Conservation (phyloP, 2,888 invertebrate species). For the Colletes collaris region DNA sequence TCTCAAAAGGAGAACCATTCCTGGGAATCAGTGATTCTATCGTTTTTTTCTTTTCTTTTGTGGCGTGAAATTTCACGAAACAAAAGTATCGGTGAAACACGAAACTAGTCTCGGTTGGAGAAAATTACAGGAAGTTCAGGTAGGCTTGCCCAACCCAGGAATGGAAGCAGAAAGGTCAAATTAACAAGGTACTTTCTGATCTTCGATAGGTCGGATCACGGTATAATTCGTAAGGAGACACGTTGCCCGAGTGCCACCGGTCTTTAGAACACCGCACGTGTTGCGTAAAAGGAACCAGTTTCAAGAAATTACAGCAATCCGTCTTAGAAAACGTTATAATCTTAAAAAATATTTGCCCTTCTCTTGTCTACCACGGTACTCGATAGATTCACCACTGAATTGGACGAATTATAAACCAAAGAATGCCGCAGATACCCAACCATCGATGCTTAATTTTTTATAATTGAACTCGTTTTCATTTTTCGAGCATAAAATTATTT, state of each 20-base stretch:
- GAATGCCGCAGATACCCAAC: too few relatives aligned
- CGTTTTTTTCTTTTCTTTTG: not conserved
- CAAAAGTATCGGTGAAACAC: constrained; percentile 25
- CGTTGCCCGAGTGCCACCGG: constrained; percentile 65
- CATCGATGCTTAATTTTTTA: not conserved
- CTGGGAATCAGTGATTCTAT: not conserved
- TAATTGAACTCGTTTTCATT: too few relatives aligned
- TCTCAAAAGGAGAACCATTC: not conserved
- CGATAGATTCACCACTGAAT: not conserved
- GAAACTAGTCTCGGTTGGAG: constrained; percentile 41
- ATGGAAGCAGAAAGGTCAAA: constrained; percentile 37
- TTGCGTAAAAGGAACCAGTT: constrained; percentile 62
- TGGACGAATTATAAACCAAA: not conserved
- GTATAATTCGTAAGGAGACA: constrained; percentile 64
- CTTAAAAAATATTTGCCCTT: constrained; percentile 6
- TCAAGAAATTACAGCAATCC: constrained; percentile 64
- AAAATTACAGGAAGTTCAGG: constrained; percentile 65
- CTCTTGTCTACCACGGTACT: too few relatives aligned
- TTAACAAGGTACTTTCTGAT: constrained; percentile 52
- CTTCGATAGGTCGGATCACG: constrained; percentile 51
- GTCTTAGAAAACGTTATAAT: constrained; percentile 67
- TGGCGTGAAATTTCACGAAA: constrained; percentile 25
- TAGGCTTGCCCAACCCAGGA: constrained; percentile 43
- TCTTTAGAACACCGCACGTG: constrained; percentile 58
- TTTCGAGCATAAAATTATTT: too few relatives aligned